These are phyloP conservation scores for Eutolmus rufibarbis DNA, from an alignment of 2,888 invertebrate species.

Conservation along the genomic window DNA sequence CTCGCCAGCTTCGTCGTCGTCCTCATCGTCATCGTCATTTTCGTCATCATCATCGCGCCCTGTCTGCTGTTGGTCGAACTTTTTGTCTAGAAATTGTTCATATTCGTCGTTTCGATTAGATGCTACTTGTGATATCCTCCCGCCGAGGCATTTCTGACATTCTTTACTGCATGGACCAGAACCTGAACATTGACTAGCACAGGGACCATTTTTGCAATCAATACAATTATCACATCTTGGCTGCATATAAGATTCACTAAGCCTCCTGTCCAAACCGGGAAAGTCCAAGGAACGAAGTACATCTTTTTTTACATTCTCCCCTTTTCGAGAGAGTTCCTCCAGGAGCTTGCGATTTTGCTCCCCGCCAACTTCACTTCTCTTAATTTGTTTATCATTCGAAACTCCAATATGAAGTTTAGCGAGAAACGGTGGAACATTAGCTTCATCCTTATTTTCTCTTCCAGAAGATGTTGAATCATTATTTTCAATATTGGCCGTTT, in stretches of 20 bases:
- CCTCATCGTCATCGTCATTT: not conserved
- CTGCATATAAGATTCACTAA: not conserved
- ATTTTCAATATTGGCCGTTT: not conserved
- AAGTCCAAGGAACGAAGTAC: not conserved
- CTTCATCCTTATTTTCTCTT: not conserved
- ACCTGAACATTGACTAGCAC: not conserved
- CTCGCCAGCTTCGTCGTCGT: not conserved
- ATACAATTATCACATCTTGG: not conserved
- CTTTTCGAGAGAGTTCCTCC: not conserved
- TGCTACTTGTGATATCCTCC: not conserved
- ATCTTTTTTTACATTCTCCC: not conserved
- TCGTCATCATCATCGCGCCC: not conserved
- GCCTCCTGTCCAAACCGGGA: not conserved
- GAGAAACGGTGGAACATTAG: not conserved
- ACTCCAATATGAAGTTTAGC: not conserved
- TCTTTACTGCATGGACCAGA: not conserved
- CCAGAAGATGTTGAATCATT: not conserved
- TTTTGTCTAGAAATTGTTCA: not conserved
- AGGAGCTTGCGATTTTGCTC: not conserved
- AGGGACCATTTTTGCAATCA: not conserved
- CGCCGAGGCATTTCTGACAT: not conserved
- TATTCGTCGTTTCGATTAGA: not conserved
- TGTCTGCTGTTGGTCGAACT: not conserved
- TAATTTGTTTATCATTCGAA: not conserved
- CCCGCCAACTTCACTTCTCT: not conserved